Base-by-base conservation (phyloP, 2,888 invertebrate species). In the Fragum whitleyi region DNA sequence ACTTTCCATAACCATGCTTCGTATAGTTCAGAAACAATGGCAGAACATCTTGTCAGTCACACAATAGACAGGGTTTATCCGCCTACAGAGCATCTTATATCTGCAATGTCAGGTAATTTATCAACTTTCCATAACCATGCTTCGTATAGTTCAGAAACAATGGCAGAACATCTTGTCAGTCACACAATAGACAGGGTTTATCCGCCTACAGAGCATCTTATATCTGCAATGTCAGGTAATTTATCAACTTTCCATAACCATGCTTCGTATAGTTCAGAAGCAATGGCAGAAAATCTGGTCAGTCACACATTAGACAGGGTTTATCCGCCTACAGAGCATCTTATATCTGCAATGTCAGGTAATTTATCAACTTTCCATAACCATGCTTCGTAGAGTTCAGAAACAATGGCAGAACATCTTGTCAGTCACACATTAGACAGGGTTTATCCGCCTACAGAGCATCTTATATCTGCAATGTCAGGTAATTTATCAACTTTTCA, bases 351-450 rank as follows among this genome's bases (percentile, higher is more conserved):
- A 1, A 36, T 62, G 39, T 32, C 62, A 32, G 62, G 62, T 62
- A 16, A 53, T n/a, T 11, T n/a, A n/a, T n/a, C n/a, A n/a, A n/a
- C n/a, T n/a, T n/a, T 23, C 39, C 42, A 65, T 7, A 53, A 42
- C 9, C 42, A 42, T 42, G 9, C 16, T 42, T 11, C 16, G 11
- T 9, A 42, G n/a, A n/a, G n/a, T n/a, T n/a, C n/a, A n/a, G 47
- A 65, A 21, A 65, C 1, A 26, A 65, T 65, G 65, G 39, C 65
- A 9, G 42, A 39, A 23, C 7, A 65, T 23, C 65, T 65, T 0
- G 65, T 65, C 2, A n/a, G 19, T n/a, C 65, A 65, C 19, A 65
- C 65, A 26, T 23, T 42, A 42, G 65, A 42, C 26, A 39, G 65
- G 23, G 42, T 21, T 21, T 65, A 42, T 21, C 65, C 65, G 14